Base-by-base conservation (phyloP, 2,113 vertebrate genomes). In the Myanophis thanlyinensis region DNA sequence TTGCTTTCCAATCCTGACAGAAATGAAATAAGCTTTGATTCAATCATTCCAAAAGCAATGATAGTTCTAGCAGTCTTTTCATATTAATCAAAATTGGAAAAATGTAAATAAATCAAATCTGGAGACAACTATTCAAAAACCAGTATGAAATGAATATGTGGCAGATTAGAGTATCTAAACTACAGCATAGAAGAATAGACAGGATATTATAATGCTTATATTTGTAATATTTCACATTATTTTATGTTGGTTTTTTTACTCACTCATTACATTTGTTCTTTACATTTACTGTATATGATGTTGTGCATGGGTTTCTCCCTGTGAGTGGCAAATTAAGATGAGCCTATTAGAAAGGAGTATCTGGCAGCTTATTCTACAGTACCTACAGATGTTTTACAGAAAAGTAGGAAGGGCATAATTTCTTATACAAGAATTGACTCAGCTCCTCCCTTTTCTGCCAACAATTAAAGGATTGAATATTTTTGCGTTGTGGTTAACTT, bases 41-140 rank as follows among this genome's bases (percentile, higher is more conserved):
- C 40, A 88, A 80, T 80, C 73, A 80, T 44, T 80, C 73, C 35
- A 80, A 80, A 80, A 80, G 35, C 46, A 86, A 0, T 89, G n/a
- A 56, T 35, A 62, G 40, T 62, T 91, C 80, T 88, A 85, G 91
- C 40, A 27, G 22, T 13, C 27, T 93, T 89, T 59, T 85, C 4
- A 0, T 54, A 44, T 52, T 59, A 88, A 87, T 6, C n/a, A 13
- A 18, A 93, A 91, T 22, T 52, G 73, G 25, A 1, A 90, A 47
- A 88, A 88, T 40, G 22, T 6, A 73, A 52, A 48, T 30, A 92
- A 93, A 86, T 86, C 18, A n/a, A 49, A 91, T 85, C 67, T 35
- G 30, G 44, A 27, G 4, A 27, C 87, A 52, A 62, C 35, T 49
- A 35, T 93, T 23, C n/a, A 88, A 12, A 67, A 1, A 89, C 22